Evolutionary conservation across 2,113 vertebrate genomes (phyloP), one percentile per base, ranked within the genome.

Genomic region (Acrocephalus kingi): DNA sequence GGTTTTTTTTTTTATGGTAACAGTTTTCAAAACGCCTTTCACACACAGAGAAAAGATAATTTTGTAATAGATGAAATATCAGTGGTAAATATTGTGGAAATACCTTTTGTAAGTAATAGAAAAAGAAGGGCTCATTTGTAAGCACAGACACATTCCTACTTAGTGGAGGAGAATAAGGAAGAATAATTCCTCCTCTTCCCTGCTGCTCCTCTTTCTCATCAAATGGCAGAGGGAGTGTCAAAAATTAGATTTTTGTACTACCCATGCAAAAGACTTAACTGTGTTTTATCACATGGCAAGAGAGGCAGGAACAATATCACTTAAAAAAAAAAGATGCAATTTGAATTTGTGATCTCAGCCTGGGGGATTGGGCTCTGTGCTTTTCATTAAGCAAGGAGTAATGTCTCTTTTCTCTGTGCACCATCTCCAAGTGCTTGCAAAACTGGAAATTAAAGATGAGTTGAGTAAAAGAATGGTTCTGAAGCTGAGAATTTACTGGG

Each of bases 121-220:
- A 67, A 71, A 58, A 35, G 14, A 80, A 78, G 9, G 30, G 4
- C 46, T 83, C 4, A 13, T 69, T 85, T 69, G 9, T 90, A 88
- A 80, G 8, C 1, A 0, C 0, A 1, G n/a, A 12, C 23, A 16
- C 54, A 12, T 66, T 73, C 52, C 64, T 54, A 10, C 25, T 74
- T 91, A 69, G 58, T 49, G n/a, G 14, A 84, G 16, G 48, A 90
- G 15, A 74, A 82, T 58, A 82, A 82, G 45, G 33, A 59, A 56
- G 31, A 58, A 58, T 58, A 59, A 0, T 73, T 74, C 39, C 78
- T 86, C 33, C 64, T 89, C 55, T 64, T 89, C 13, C 2, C 4
- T 49, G 28, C 28, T 45, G 33, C 28, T 91, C 5, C 22, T 76
- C 37, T 90, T 90, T 74, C 35, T 90, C 28, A 15, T 94, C 2